These are phyloP conservation scores for Crambe crambe DNA, from an alignment of 37 sponge, comb jelly and placozoan species.

Conservation along the genomic window DNA sequence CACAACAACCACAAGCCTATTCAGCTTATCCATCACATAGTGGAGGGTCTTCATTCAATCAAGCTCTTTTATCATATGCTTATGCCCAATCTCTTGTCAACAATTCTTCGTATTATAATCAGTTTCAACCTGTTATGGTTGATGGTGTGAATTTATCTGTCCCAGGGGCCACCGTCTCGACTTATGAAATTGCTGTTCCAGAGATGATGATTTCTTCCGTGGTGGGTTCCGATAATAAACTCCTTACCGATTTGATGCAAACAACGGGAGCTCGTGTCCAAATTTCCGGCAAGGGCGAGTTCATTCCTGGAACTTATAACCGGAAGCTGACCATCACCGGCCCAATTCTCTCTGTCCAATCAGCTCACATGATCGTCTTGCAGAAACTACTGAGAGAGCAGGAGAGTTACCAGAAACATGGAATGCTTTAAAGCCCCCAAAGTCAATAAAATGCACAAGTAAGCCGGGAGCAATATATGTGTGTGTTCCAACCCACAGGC, in stretches of 20 bases:
- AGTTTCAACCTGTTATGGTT: conserved; percentile 49
- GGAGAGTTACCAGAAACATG: conserved; percentile 54
- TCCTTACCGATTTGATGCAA: conserved; percentile 61
- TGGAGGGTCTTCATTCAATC: neutral
- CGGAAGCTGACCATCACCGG: conserved; percentile 80
- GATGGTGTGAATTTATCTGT: conserved; percentile 65
- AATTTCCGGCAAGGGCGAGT: conserved; percentile 76
- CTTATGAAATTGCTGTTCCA: conserved; percentile 82
- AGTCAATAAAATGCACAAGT: neutral
- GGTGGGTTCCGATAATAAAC: conserved; percentile 59
- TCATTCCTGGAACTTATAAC: conserved; percentile 85
- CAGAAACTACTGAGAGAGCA: conserved; percentile 75
- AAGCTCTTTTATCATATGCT: conserved; percentile 43
- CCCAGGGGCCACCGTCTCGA: conserved; percentile 74
- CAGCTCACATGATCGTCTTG: conserved; percentile 73
- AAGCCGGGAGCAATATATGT: neutral
- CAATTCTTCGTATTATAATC: conserved; percentile 30
- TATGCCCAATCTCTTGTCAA: conserved; percentile 55
- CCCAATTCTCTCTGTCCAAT: conserved; percentile 63
- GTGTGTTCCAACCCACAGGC: no score
- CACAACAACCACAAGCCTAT: neutral
- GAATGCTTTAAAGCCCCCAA: conserved; percentile 6
- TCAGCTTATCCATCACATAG: neutral
- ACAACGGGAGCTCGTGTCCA: conserved; percentile 58
- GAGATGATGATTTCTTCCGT: conserved; percentile 64